phyloP scores from a whole-genome alignment of 1,140 invertebrate genomes.

The Diorhabda sublineata region DNA sequence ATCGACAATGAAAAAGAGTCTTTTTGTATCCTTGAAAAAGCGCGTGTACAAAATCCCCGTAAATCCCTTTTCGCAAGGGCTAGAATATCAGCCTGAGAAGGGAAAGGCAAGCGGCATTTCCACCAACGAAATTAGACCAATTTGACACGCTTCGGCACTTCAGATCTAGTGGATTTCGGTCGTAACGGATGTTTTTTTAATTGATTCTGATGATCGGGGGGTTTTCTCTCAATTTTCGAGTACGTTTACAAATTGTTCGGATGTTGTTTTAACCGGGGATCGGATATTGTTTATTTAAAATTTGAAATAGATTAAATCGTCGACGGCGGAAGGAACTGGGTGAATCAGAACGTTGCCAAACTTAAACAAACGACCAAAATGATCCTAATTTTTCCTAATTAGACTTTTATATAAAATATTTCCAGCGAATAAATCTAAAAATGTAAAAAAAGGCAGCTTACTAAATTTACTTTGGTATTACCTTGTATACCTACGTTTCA shows the following conservation, averaged over 20 bases:
- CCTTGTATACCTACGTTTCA: too few relatives aligned
- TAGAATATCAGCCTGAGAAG: neutral
- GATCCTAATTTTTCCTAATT: too few relatives aligned
- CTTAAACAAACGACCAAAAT: neutral
- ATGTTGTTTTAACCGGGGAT: neutral
- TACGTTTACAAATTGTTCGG: conserved; percentile 1
- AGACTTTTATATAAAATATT: too few relatives aligned
- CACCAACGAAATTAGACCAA: conserved; percentile 9
- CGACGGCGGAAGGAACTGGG: neutral
- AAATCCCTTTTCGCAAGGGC: neutral
- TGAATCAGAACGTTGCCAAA: neutral
- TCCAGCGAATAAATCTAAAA: too few relatives aligned
- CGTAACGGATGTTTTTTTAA: conserved; percentile 11
- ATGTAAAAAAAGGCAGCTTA: too few relatives aligned
- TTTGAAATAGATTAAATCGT: neutral
- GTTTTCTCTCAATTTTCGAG: neutral
- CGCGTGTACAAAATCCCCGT: too few relatives aligned
- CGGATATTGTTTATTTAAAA: neutral
- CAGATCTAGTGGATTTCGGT: neutral
- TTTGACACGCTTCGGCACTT: conserved; percentile 12
- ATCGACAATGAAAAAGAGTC: too few relatives aligned
- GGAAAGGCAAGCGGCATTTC: conserved; percentile 9
- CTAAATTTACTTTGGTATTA: too few relatives aligned
- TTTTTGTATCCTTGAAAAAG: too few relatives aligned
- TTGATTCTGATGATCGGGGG: conserved; percentile 9